Percentiles rank a stretch among this genome's conserved stretches.
These are phyloP conservation scores for Tyria jacobaeae DNA, from an alignment of 2,888 invertebrate genomes.

Conservation along the genomic window DNA sequence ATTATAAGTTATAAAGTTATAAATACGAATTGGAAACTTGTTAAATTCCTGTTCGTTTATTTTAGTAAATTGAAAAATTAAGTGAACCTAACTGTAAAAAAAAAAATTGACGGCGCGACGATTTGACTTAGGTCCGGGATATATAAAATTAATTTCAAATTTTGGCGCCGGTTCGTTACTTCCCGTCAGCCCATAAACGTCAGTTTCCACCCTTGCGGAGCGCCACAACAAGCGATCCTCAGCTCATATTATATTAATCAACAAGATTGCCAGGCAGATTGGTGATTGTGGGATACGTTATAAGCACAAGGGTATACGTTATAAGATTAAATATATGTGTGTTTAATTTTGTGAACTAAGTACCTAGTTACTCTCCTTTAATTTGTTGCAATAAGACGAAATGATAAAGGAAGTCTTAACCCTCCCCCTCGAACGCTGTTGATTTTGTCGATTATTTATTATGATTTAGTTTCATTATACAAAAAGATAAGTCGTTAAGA, in stretches of 20 bases:
- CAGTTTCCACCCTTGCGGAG: slow-evolving; percentile 17
- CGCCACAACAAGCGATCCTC: slow-evolving; percentile 18
- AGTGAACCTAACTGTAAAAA: neutral
- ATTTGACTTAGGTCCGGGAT: slow-evolving; percentile 13
- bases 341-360: neutral
- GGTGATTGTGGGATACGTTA: slow-evolving; percentile 15
- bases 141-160: slow-evolving; percentile 38
- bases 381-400: too few species aligned
- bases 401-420: neutral
- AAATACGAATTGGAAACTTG: too few species aligned
- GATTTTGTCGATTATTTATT: neutral
- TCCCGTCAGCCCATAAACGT: slow-evolving; percentile 14
- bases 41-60: too few species aligned
- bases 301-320: neutral
- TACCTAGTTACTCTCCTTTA: too few species aligned
- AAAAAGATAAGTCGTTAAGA: too few species aligned
- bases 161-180: slow-evolving; percentile 35
- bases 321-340: slow-evolving; percentile 1
- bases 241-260: slow-evolving; percentile 20
- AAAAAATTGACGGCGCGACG: neutral
- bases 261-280: slow-evolving; percentile 5
- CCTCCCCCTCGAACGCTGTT: neutral
- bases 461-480: too few species aligned
- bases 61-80: neutral
- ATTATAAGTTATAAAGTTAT: too few species aligned